Evolutionary conservation across 2,113 vertebrate genomes (phyloP).

Genomic region (Apodemus speciosus): DNA sequence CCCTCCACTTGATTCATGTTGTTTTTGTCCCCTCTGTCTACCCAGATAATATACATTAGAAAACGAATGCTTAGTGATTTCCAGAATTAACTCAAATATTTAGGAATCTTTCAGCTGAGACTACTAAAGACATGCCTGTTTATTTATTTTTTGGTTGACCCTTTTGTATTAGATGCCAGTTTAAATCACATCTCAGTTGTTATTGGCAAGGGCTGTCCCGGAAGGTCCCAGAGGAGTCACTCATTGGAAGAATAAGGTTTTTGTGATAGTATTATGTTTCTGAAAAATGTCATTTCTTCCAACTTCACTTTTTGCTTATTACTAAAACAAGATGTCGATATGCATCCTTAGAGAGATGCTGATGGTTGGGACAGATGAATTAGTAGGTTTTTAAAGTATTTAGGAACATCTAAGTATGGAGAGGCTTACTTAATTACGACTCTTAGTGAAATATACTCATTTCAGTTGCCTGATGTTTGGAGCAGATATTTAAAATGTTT

Average conservation of each 20-base stretch:
- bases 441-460: background rate
- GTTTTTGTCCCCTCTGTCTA: background rate
- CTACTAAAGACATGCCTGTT: conserved; percentile 42
- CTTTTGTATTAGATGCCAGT: background rate
- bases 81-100: conserved; percentile 63
- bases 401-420: background rate
- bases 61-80: conserved; percentile 65
- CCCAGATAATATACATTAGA: conserved; percentile 69
- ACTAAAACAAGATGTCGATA: conserved; percentile 64
- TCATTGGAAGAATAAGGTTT: conserved; percentile 38
- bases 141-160: conserved; percentile 2
- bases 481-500: background rate
- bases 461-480: background rate
- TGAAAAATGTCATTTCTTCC: conserved; percentile 66
- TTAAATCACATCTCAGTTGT: background rate
- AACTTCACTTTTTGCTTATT: conserved; percentile 58
- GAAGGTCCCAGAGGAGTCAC: conserved; percentile 21
- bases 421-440: background rate
- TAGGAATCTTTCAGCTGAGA: conserved; percentile 36
- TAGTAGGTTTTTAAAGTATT: background rate
- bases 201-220: conserved; percentile 71
- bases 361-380: background rate
- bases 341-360: conserved; percentile 55
- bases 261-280: conserved; percentile 29
- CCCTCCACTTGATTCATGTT: conserved; percentile 57